Evolutionary conservation across 2,888 invertebrate species (phyloP), one percentile per base, ranked within the genome.

Genomic region (Erynnis tages): DNA sequence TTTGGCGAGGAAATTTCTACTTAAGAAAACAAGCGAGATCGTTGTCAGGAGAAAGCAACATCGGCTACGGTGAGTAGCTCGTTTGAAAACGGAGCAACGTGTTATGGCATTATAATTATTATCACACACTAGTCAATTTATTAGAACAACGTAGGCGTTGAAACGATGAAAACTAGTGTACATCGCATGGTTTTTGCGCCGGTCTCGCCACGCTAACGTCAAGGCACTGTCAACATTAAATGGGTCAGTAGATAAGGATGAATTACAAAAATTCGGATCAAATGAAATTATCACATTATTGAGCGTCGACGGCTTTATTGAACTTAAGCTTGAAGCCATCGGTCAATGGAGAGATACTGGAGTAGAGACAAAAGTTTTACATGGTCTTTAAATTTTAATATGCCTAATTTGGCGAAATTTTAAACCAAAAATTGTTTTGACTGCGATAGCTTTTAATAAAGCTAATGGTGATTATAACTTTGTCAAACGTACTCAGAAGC

Each of bases 191-290:
- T 67, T 77, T 77, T 82, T 76, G 44, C 70, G 67, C 67, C 72
- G 66, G 66, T 74, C 71, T 73, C 74, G 54, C 45, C 48, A 17
- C 29, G 69, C 73, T 84, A 83, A 83, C 83, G 82, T 83, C 84
- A 85, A 76, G 66, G 71, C 74, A 79, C 73, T 79, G 82, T 83
- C 82, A 82, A 82, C 80, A 79, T 74, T 77, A 85, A 85, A 82
- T 80, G 79, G 83, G 81, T 82, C 83, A 83, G 78, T 77, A 79
- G 76, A 83, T 76, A 77, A 73, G 76, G 78, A 79, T 77, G 76
- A 79, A 78, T 82, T 79, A 78, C 75, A 80, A n/a, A n/a, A n/a
- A n/a, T 76, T 80, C 69, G 67, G 71, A 78, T 69, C 70, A 71
- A 63, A 63, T 67, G 62, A 76, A 78, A 54, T 54, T 44, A 53